phyloP scores from a whole-genome alignment of 2,888 invertebrate species.

The Drosophila mayaguana region DNA sequence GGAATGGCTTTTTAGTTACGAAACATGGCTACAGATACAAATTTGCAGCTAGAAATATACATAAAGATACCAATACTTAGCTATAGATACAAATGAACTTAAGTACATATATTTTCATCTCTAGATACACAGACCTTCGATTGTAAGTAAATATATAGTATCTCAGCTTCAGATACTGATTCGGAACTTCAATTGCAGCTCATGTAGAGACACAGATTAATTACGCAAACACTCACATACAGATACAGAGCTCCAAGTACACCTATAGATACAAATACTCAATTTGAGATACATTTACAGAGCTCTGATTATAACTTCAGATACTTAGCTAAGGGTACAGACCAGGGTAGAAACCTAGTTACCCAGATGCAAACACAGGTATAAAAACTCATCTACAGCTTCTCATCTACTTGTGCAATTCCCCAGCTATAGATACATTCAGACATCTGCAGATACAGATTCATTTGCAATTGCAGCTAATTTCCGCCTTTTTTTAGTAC shows the following conservation, averaged over 20 bases:
- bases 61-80: background rate
- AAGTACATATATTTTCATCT: background rate
- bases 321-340: background rate
- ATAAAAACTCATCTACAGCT: background rate
- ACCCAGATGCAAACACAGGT: background rate
- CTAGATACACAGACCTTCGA: background rate
- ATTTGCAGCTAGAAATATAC: too few relatives aligned
- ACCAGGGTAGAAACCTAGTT: background rate
- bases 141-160: background rate
- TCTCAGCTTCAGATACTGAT: background rate
- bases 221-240: background rate
- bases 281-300: conserved; percentile 2
- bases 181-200: background rate
- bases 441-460: conserved; percentile 11
- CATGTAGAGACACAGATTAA: too few relatives aligned
- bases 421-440: conserved; percentile 11
- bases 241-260: background rate
- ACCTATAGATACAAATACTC: background rate
- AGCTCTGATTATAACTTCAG: background rate
- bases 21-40: background rate
- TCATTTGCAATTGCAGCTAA: conserved; percentile 21
- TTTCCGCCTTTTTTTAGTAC: conserved; percentile 25
- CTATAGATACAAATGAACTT: conserved; percentile 7
- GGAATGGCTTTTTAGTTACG: background rate
- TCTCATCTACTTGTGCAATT: background rate